A percentile compares a stretch with the other conserved stretches of the same genome.
phyloP scores from a whole-genome alignment of 2,888 invertebrate genomes.

The Megamerina dolium region DNA sequence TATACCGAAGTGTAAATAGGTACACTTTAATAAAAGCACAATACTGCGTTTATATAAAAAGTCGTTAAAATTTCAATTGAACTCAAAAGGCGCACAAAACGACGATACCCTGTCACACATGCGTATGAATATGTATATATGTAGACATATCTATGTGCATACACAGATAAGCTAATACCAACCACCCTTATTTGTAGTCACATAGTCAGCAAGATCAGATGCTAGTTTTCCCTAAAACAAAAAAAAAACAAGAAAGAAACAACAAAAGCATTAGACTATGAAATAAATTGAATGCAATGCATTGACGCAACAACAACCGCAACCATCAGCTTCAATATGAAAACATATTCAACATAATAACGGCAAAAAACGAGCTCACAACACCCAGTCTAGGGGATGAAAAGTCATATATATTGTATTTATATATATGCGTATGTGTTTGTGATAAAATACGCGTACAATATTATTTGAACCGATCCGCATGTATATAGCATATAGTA shows the following conservation, averaged over 20 bases:
- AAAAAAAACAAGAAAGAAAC: slow-evolving; percentile 8
- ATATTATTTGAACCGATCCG: background rate
- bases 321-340: slow-evolving; percentile 7
- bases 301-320: slow-evolving; percentile 5
- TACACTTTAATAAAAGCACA: too few species aligned
- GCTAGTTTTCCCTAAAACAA: slow-evolving; percentile 45
- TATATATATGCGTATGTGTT: slow-evolving; percentile 20
- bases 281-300: background rate
- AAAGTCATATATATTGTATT: background rate
- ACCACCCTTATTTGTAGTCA: slow-evolving; percentile 28
- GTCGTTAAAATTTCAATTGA: slow-evolving; percentile 6
- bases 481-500: background rate
- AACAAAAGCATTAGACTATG: too few species aligned
- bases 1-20: too few species aligned
- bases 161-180: background rate
- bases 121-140: background rate
- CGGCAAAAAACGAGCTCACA: slow-evolving; percentile 14
- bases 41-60: slow-evolving; percentile 4
- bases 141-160: background rate
- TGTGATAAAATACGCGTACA: too few species aligned
- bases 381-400: slow-evolving; percentile 43
- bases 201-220: slow-evolving; percentile 35
- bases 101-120: slow-evolving; percentile 9
- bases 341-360: background rate
- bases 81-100: slow-evolving; percentile 9